Conservation (phyloP, 92 coral and sea anemone species). For the Nematostella vectensis region DNA sequence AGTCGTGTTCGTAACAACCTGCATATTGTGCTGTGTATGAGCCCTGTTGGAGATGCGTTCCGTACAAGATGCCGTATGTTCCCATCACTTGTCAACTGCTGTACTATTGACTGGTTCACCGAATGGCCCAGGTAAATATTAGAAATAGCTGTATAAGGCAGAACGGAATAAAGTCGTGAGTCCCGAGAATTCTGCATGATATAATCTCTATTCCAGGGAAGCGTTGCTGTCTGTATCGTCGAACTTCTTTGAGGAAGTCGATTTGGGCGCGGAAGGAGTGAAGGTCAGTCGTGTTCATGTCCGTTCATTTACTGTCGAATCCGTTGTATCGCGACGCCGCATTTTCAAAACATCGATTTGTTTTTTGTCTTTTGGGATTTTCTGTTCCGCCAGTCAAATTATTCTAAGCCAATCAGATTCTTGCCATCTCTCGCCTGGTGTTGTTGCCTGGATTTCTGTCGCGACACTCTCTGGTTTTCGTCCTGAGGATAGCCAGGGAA, state of each 20-base stretch:
- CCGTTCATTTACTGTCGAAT: no score
- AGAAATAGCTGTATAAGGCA: no score
- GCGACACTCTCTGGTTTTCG: no score
- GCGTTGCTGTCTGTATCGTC: constrained; percentile 89
- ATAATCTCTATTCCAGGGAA: constrained; percentile 40
- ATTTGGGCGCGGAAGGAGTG: constrained; percentile 91
- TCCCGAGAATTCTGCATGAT: background rate
- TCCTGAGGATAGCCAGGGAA: no score
- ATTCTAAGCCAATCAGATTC: no score
- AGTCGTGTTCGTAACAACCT: constrained; percentile 96
- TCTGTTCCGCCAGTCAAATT: no score
- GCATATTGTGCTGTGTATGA: constrained; percentile 94
- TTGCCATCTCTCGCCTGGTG: no score
- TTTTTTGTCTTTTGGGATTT: no score
- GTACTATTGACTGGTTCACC: constrained; percentile 97
- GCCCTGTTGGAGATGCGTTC: constrained; percentile 98
- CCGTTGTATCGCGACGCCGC: no score
- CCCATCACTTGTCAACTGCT: constrained; percentile 93
- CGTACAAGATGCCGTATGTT: constrained; percentile 98
- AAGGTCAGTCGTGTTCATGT: constrained; percentile 82
- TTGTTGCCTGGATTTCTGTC: no score
- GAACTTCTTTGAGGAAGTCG: constrained; percentile 95
- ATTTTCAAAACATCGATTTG: no score
- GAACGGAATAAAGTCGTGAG: background rate
- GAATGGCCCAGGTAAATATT: constrained; percentile 94